Conservation (phyloP, 2,888 invertebrate genomes). For the Eutolmus rufibarbis region DNA sequence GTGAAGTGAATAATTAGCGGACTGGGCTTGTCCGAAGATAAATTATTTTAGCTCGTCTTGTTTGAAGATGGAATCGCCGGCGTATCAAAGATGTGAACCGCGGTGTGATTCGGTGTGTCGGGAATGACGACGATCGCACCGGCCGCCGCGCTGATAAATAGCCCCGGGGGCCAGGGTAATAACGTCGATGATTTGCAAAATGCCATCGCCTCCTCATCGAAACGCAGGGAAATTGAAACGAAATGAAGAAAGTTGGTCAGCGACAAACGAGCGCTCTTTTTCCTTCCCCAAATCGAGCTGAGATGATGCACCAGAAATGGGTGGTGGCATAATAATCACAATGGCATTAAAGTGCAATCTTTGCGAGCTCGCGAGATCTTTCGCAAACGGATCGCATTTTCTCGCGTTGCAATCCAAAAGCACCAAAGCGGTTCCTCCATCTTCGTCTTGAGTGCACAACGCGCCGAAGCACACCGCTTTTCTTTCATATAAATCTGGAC, state of each 20-base stretch:
- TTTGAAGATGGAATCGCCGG: background rate
- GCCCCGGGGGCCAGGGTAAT: background rate
- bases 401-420: background rate
- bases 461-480: background rate
- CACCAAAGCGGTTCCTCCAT: background rate
- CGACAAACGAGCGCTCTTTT: background rate
- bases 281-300: background rate
- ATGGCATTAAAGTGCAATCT: background rate
- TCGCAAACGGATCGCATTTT: background rate
- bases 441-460: background rate
- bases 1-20: constrained; percentile 14
- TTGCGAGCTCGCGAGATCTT: background rate
- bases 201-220: background rate
- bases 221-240: background rate
- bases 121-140: background rate
- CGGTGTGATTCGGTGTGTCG: background rate
- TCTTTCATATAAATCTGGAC: background rate
- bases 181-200: constrained; percentile 27
- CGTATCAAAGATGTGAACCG: background rate
- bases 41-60: background rate
- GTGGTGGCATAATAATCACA: background rate
- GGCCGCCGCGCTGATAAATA: background rate
- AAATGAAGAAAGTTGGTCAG: constrained; percentile 25
- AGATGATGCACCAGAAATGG: background rate
- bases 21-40: background rate